A percentile compares a stretch with the other conserved stretches of the same genome.
Evolutionary conservation across 2,113 vertebrate species (phyloP).

Genomic region (Syngnathus typhle): DNA sequence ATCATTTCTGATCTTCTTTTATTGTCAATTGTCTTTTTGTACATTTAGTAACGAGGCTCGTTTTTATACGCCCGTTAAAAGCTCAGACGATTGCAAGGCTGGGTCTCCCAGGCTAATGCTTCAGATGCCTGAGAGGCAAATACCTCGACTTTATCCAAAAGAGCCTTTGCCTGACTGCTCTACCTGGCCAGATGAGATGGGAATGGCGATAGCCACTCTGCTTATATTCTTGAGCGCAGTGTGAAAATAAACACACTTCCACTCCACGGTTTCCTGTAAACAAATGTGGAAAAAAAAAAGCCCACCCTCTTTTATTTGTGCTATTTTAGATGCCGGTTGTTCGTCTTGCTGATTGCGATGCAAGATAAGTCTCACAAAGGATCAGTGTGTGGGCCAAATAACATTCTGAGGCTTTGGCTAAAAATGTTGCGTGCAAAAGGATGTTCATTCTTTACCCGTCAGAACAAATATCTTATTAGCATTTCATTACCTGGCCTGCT

Average conservation of each 20-base stretch:
- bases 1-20: background rate
- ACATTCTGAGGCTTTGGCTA: slow-evolving; percentile 27
- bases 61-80: background rate
- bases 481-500: slow-evolving; percentile 40
- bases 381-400: slow-evolving; percentile 40
- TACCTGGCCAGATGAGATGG: slow-evolving; percentile 63
- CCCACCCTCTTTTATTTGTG: slow-evolving; percentile 27
- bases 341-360: slow-evolving; percentile 15
- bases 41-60: background rate
- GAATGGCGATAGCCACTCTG: slow-evolving; percentile 59
- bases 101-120: slow-evolving; percentile 26
- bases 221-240: slow-evolving; percentile 49
- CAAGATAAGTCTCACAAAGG: slow-evolving; percentile 31
- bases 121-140: slow-evolving; percentile 65
- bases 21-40: background rate
- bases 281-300: slow-evolving; percentile 1
- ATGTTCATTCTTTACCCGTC: slow-evolving; percentile 38
- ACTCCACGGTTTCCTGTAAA: slow-evolving; percentile 46
- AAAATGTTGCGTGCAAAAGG: slow-evolving; percentile 43
- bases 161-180: slow-evolving; percentile 45
- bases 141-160: slow-evolving; percentile 58
- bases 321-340: slow-evolving; percentile 35
- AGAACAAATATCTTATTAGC: slow-evolving; percentile 29
- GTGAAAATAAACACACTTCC: slow-evolving; percentile 68
- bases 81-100: slow-evolving; percentile 7